A percentile compares a stretch with the other conserved stretches of the same genome.
Conservation (phyloP, 2,797 vertebrate species). For the Gila robusta region DNA sequence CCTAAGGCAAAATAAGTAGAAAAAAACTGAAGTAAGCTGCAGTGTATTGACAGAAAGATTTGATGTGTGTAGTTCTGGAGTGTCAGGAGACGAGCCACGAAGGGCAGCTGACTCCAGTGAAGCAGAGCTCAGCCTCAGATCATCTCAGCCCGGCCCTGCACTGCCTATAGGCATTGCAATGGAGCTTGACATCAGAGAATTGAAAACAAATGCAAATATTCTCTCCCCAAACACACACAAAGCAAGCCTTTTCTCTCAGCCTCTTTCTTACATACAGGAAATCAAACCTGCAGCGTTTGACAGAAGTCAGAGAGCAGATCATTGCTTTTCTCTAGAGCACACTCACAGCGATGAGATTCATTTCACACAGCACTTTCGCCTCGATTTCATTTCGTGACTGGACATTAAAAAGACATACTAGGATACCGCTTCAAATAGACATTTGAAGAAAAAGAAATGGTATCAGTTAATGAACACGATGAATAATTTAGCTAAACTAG, state of each 20-base stretch:
- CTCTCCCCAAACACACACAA: conserved; percentile 1
- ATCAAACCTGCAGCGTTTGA: conserved; percentile 36
- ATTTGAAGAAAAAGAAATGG: not conserved
- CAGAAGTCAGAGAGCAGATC: conserved; percentile 3
- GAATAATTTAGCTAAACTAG: not conserved
- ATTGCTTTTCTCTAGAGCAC: conserved; percentile 7
- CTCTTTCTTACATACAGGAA: not conserved
- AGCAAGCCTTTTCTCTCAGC: conserved; percentile 20
- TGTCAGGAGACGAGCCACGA: not conserved
- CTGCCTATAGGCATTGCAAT: conserved; percentile 15
- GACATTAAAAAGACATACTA: conserved; percentile 23
- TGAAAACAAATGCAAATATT: conserved; percentile 35
- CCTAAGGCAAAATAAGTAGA: not conserved
- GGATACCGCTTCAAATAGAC: not conserved
- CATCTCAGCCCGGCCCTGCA: not conserved
- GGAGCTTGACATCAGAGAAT: conserved; percentile 20
- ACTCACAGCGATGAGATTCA: not conserved
- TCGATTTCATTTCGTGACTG: conserved; percentile 22
- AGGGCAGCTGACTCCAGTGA: conserved; percentile 20
- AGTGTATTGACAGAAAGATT: conserved; percentile 14
- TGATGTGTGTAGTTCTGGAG: not conserved
- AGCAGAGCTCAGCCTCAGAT: conserved; percentile 14
- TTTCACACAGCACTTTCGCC: conserved; percentile 19
- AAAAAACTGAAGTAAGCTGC: not conserved
- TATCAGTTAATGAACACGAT: not conserved